Evolutionary conservation across 2,888 invertebrate species (phyloP), one percentile per base, ranked within the genome.

Genomic region (Polymixis flavicincta): DNA sequence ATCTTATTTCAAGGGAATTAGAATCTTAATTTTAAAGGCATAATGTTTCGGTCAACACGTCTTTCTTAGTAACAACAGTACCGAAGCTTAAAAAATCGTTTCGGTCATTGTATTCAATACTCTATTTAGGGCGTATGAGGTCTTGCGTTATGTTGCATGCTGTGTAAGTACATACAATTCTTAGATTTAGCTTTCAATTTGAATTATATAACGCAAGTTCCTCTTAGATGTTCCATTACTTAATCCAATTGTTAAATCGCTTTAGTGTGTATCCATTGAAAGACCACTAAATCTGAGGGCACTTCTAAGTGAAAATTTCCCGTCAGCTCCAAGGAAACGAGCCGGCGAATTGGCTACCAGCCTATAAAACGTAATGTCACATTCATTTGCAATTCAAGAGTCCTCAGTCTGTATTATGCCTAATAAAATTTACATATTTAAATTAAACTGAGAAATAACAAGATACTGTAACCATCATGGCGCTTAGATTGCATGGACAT

Each of bases 341-440:
- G 90, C 92, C 93, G 90, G 92, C 93, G 95, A 96, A 96, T 96
- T 95, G 96, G 95, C 95, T 95, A 96, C 95, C 94, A 94, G 94
- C 93, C 96, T 94, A 96, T 96, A 95, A 96, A 96, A 95, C 92
- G 94, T 95, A 95, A 96, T 95, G 96, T 95, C 94, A 94, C 95
- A 96, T 95, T 95, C 96, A 96, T 96, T 96, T 96, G 96, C 95
- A 96, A 96, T 96, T 96, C 95, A 95, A 95, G 94, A 94, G 93
- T 94, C 94, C 94, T 95, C 95, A 94, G 94, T 92, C 94, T 93
- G 95, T 96, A 95, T 96, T 96, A 96, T 96, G 95, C 93, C 95
- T 95, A 95, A 96, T 96, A 96, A 96, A 96, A 96, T 96, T 96
- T 95, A 95, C 96, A 96, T 96, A 96, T 96, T 96, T 96, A 96